These are phyloP conservation scores for Noctua pronuba DNA, from an alignment of 2,888 invertebrate species.

Conservation along the genomic window DNA sequence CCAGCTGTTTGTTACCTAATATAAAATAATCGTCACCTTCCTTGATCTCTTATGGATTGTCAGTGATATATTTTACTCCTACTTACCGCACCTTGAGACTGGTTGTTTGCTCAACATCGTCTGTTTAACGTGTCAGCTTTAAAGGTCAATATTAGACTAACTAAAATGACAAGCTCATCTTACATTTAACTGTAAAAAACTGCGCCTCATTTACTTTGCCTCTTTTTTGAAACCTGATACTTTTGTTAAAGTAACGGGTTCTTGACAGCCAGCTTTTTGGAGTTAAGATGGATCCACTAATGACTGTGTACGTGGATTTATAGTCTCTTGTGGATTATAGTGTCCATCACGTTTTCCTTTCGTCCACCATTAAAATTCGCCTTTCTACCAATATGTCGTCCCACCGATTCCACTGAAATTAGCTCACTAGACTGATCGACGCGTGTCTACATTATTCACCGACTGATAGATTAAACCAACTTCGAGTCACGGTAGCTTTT, in stretches of 20 bases:
- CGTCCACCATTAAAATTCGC: constrained; percentile 7
- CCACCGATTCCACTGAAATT: constrained; percentile 39
- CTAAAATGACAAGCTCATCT: constrained; percentile 2
- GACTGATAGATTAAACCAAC: constrained; percentile 59
- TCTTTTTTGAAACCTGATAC: constrained; percentile 21
- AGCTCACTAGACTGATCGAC: constrained; percentile 53
- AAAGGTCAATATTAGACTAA: constrained; percentile 35
- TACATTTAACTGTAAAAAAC: constrained; percentile 24
- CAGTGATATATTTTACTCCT: neutral
- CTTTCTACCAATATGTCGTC: constrained; percentile 39
- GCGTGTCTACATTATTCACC: constrained; percentile 59
- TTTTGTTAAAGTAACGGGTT: constrained; percentile 7
- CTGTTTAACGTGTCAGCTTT: constrained; percentile 4
- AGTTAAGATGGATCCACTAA: neutral
- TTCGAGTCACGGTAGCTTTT: constrained; percentile 58
- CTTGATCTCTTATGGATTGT: neutral
- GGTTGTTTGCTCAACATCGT: neutral
- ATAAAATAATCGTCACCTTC: constrained; percentile 15
- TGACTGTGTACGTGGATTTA: neutral
- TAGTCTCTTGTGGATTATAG: neutral
- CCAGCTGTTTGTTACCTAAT: constrained; percentile 23
- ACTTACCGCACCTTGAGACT: neutral
- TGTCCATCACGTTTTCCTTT: neutral
- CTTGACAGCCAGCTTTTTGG: neutral
- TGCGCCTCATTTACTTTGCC: constrained; percentile 2